Base-by-base conservation (phyloP, 2,797 vertebrate species). In the Sebastes miniatus region DNA sequence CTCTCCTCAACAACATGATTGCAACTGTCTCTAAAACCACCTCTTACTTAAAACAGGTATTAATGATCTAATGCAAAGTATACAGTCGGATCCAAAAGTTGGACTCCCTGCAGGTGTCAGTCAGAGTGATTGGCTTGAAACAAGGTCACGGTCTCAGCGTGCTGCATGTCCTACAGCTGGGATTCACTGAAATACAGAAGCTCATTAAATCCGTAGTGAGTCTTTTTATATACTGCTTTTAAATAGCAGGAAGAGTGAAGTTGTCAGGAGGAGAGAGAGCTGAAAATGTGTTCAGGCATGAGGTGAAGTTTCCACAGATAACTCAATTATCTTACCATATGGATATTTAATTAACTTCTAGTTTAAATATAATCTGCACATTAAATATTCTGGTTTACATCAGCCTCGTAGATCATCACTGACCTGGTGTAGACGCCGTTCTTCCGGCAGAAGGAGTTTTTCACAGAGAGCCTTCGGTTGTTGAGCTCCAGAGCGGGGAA, bases 391-490 rank as follows among this genome's bases (percentile, higher is more conserved):
- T 20, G 50, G 16, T 14, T 24, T 12, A 36, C 1, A 8, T 47
- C 43, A 59, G 16, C 39, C 7, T 25, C 0, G 12, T 0, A 3
- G 64, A 16, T 43, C 57, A 66, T 83, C 57, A 64, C 84, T 61
- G 92, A 98, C 98, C 98, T 97, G 91, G 98, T 99, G 75, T 99
- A 99, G 83, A 99, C 96, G 63, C 98, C 98, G 0, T 99, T 99
- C 94, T 99, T 99, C 20, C 98, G 87, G 92, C 97, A 99, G 95
- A 99, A 99, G 39, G 98, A 99, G 87, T 99, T 99, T 86, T 99
- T 99, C 88, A 99, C 96, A 0, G 98, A 99, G 61, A 99, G 96
- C 3, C 97, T 94, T 0, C 98, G 96, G 95, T 98, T 99, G 95
- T 99, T 99, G 86, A 99, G 97, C 76, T 99, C 98, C 93, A 99